Conservation (phyloP, 2,113 vertebrate species). For the Irena cyanogastra region DNA sequence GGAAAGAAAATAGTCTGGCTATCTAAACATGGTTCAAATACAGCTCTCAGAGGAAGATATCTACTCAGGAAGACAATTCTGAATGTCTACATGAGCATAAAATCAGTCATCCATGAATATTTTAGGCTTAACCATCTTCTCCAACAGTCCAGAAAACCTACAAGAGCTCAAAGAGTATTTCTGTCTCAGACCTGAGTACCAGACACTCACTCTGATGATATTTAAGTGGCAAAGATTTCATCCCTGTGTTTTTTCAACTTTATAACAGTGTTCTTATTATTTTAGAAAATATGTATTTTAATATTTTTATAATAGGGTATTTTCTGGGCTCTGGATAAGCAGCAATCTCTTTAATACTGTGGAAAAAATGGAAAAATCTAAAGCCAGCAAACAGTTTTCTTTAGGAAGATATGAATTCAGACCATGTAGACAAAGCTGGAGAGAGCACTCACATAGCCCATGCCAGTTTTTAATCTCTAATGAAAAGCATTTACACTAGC, state of each 20-base stretch:
- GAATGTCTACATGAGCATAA: not conserved
- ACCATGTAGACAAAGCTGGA: not conserved
- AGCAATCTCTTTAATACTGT: not conserved
- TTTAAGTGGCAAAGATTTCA: not conserved
- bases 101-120: not conserved
- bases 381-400: not conserved
- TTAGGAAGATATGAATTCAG: not conserved
- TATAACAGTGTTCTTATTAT: not conserved
- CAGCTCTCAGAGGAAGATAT: not conserved
- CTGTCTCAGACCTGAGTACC: not conserved
- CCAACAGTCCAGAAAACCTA: not conserved
- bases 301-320: not conserved
- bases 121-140: not conserved
- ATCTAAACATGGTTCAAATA: not conserved
- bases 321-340: not conserved
- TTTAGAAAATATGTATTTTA: not conserved
- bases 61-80: not conserved
- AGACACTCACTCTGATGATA: not conserved
- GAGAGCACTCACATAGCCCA: not conserved
- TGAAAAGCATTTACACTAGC: not conserved
- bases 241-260: not conserved
- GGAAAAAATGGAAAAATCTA: not conserved
- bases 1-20: not conserved
- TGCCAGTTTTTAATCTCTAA: not conserved
- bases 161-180: not conserved